These are phyloP conservation scores for Mystacides longicornis DNA, from an alignment of 2,888 invertebrate species.

Conservation along the genomic window DNA sequence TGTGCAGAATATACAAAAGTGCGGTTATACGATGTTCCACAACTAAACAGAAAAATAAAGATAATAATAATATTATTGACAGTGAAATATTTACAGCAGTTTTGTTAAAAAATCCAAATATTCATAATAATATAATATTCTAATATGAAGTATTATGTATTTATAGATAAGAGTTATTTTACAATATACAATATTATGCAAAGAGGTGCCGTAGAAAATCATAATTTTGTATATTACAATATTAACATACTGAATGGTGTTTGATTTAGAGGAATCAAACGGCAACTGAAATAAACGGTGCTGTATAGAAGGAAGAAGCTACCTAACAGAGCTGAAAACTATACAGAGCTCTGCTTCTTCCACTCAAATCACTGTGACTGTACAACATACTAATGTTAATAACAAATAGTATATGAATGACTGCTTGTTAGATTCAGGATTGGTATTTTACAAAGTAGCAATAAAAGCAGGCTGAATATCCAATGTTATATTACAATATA, in stretches of 20 bases:
- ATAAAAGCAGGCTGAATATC: slow-evolving; percentile 17
- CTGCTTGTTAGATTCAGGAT: slow-evolving; percentile 52
- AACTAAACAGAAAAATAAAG: slow-evolving; percentile 49
- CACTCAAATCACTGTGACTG: slow-evolving; percentile 17
- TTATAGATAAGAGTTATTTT: slow-evolving; percentile 40
- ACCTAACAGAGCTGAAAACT: slow-evolving; percentile 30
- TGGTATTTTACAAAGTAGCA: slow-evolving; percentile 31
- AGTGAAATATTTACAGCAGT: slow-evolving; percentile 53
- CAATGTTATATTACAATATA: slow-evolving; percentile 19
- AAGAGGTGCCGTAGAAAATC: slow-evolving; percentile 51
- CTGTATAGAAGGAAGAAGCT: slow-evolving; percentile 63
- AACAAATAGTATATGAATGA: slow-evolving; percentile 40
- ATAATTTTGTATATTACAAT: slow-evolving; percentile 39
- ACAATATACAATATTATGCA: slow-evolving; percentile 32
- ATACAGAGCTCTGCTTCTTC: slow-evolving; percentile 28
- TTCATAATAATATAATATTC: slow-evolving; percentile 33
- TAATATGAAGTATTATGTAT: slow-evolving; percentile 44
- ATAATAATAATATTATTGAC: slow-evolving; percentile 33
- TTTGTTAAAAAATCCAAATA: slow-evolving; percentile 36
- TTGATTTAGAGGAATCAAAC: slow-evolving; percentile 31
- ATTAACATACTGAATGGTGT: slow-evolving; percentile 31
- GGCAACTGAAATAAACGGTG: slow-evolving; percentile 68
- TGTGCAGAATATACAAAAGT: slow-evolving; percentile 51
- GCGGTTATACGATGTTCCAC: slow-evolving; percentile 48
- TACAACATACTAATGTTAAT: slow-evolving; percentile 5